Percentiles rank a stretch among this genome's conserved stretches.
These are phyloP conservation scores for Panthera leo DNA, from an alignment of 2,113 vertebrate species.

Conservation along the genomic window DNA sequence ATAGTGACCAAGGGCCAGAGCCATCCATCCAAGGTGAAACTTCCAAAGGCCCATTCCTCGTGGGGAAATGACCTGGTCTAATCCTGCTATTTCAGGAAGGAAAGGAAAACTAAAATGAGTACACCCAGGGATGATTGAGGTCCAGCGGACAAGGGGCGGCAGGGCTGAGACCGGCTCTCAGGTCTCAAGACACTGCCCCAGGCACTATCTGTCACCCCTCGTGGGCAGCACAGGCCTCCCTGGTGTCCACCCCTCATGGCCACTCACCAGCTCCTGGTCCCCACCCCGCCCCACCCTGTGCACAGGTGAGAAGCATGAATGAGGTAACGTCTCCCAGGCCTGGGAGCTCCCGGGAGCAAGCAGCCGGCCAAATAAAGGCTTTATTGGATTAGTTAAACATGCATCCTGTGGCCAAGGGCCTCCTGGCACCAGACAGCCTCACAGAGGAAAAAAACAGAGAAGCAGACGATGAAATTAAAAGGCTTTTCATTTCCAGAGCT, in stretches of 20 bases:
- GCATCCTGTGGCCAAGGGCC: constrained; percentile 51
- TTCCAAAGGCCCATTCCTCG: not conserved
- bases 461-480: constrained; percentile 71
- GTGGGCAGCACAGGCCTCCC: not conserved
- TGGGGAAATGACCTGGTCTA: not conserved
- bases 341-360: constrained; percentile 23
- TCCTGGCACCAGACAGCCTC: constrained; percentile 59
- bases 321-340: constrained; percentile 27
- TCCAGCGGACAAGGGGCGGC: not conserved
- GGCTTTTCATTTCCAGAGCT: constrained; percentile 71
- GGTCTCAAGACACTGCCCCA: not conserved
- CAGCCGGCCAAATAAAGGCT: constrained; percentile 46
- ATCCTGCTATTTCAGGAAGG: not conserved
- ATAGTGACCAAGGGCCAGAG: not conserved
- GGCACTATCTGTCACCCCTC: not conserved
- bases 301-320: constrained; percentile 30
- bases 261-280: not conserved
- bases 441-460: not conserved
- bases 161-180: not conserved
- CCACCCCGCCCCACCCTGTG: fast-evolving
- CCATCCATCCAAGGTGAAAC: not conserved
- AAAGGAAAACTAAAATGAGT: not conserved
- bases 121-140: not conserved
- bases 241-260: not conserved
- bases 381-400: constrained; percentile 63